Conservation (phyloP, 2,888 invertebrate genomes). For the Gastracanthus pulcherrimus region DNA sequence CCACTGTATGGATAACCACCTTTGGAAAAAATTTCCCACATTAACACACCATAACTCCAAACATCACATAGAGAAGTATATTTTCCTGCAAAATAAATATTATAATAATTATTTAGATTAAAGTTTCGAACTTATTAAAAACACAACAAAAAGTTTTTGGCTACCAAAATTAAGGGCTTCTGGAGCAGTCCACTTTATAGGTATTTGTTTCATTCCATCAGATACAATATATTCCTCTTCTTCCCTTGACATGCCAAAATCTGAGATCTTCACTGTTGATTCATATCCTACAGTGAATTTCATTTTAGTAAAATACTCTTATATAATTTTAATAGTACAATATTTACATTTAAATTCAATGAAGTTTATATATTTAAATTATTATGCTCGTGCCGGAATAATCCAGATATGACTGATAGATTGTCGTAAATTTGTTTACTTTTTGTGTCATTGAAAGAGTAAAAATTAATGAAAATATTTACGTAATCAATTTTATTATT, state of each 20-base stretch:
- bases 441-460: too few species aligned
- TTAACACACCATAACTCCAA: conserved; percentile 97
- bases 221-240: conserved; percentile 98
- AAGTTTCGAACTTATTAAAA: not conserved
- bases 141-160: conserved; percentile 17
- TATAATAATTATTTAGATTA: conserved; percentile 8
- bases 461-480: too few species aligned
- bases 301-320: too few species aligned
- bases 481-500: too few species aligned
- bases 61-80: conserved; percentile 97
- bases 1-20: conserved; percentile 96
- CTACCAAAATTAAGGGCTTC: conserved; percentile 96
- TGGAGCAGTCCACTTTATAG: conserved; percentile 99
- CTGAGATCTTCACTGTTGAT: conserved; percentile 96
- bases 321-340: too few species aligned
- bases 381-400: too few species aligned
- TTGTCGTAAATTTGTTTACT: too few species aligned
- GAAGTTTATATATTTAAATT: too few species aligned
- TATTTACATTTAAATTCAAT: too few species aligned
- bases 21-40: conserved; percentile 97
- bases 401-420: too few species aligned
- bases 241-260: conserved; percentile 98
- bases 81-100: conserved; percentile 83
- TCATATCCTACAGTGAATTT: conserved; percentile 82
- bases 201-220: conserved; percentile 98